Evolutionary conservation across 2,113 vertebrate genomes (phyloP).

Genomic region (Semnornis frantzii): DNA sequence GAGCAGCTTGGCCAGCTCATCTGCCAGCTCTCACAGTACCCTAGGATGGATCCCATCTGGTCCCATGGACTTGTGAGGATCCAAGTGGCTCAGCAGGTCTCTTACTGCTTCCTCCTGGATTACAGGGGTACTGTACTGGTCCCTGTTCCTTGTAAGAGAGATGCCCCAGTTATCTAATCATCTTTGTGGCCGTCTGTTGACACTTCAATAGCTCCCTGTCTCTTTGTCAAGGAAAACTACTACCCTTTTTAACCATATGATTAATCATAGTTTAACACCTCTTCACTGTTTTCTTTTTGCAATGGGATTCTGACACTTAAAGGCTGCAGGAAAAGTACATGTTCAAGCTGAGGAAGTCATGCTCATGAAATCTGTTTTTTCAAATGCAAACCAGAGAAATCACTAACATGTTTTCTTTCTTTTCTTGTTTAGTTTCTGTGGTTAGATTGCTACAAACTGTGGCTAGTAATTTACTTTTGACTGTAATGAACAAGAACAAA

Average conservation of each 20-base stretch:
- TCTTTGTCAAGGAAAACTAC: not conserved
- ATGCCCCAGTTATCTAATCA: too few relatives aligned
- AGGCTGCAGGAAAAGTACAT: not conserved
- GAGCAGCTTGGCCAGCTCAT: too few relatives aligned
- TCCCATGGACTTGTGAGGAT: too few relatives aligned
- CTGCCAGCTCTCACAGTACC: too few relatives aligned
- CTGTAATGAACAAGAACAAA: not conserved
- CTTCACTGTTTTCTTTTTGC: not conserved
- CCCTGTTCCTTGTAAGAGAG: too few relatives aligned
- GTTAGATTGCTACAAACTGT: not conserved
- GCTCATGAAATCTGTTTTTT: not conserved
- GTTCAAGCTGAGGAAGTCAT: not conserved
- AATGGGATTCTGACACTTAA: not conserved
- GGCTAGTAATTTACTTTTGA: not conserved
- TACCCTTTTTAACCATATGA: not conserved
- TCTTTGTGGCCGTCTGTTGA: too few relatives aligned
- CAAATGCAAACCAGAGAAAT: not conserved
- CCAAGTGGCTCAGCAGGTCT: too few relatives aligned
- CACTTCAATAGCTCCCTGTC: too few relatives aligned
- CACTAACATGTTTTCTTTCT: not conserved
- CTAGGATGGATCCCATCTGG: too few relatives aligned
- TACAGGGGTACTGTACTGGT: too few relatives aligned
- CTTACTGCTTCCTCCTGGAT: too few relatives aligned
- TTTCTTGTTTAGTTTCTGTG: not conserved
- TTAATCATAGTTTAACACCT: not conserved